These are phyloP conservation scores for Cataglyphis livida DNA, from an alignment of 2,888 invertebrate genomes.

Conservation along the genomic window DNA sequence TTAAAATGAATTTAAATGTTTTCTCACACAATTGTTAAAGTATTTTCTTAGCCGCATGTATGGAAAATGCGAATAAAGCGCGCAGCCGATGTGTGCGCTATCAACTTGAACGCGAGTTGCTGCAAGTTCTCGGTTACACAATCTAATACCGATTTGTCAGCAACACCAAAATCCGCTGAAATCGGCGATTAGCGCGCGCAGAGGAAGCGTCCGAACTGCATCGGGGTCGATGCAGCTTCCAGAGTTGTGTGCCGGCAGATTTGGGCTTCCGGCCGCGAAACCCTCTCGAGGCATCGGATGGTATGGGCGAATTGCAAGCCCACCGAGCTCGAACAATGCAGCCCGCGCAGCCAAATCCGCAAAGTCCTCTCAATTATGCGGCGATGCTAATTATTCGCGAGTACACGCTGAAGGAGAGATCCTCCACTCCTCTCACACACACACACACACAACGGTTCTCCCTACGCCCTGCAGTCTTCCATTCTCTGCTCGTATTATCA, in stretches of 20 bases:
- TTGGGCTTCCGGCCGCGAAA: constrained; percentile 67
- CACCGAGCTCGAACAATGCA: constrained; percentile 76
- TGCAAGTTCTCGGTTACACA: constrained; percentile 65
- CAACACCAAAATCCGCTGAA: constrained; percentile 73
- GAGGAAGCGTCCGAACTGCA: constrained; percentile 64
- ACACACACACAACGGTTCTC: constrained; percentile 60
- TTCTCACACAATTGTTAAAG: not conserved
- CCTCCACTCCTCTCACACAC: constrained; percentile 56
- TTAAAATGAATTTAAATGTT: not conserved
- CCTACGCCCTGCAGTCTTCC: constrained; percentile 58
- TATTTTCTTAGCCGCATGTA: not conserved
- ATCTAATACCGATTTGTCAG: constrained; percentile 75
- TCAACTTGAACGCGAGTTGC: constrained; percentile 38
- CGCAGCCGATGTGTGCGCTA: not conserved
- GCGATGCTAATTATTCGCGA: constrained; percentile 82
- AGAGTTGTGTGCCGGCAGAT: constrained; percentile 68
- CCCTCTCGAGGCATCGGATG: constrained; percentile 72
- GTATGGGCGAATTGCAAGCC: constrained; percentile 73
- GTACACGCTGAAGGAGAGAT: constrained; percentile 74
- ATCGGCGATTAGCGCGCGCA: constrained; percentile 71
- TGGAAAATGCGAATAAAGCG: not conserved
- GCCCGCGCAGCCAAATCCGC: constrained; percentile 70
- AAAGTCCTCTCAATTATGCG: constrained; percentile 83
- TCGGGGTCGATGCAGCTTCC: constrained; percentile 70
- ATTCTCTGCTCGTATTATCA: constrained; percentile 65